phyloP scores from a whole-genome alignment of 2,888 invertebrate genomes.

The Isotomurus palustris region DNA sequence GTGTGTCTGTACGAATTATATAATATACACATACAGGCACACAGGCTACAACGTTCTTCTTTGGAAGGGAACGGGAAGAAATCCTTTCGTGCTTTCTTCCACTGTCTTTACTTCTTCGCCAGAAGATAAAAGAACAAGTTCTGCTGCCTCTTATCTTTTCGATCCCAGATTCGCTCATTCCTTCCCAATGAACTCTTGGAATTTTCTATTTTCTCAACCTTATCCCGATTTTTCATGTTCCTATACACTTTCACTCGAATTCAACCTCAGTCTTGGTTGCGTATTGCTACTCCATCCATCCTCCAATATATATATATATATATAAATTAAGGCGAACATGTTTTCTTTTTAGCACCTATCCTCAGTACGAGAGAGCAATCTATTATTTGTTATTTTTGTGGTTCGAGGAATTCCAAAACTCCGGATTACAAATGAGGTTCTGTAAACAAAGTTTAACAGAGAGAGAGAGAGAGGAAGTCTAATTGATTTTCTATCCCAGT shows the following conservation, averaged over 20 bases:
- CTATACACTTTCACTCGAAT: background rate
- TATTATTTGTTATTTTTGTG: too few relatives aligned
- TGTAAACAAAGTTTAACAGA: too few relatives aligned
- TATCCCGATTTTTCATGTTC: too few relatives aligned
- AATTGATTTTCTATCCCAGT: too few relatives aligned
- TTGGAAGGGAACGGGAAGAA: background rate
- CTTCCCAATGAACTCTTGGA: constrained; percentile 1
- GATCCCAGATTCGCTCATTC: constrained; percentile 5
- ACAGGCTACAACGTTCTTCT: background rate
- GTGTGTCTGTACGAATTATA: too few relatives aligned
- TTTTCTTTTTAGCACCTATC: background rate
- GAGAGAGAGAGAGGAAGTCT: too few relatives aligned
- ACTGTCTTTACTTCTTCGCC: background rate
- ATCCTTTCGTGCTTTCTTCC: background rate
- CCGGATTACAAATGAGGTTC: too few relatives aligned
- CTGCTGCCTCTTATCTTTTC: constrained; percentile 6
- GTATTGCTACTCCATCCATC: background rate
- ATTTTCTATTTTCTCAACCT: constrained; percentile 11
- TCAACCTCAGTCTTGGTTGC: background rate
- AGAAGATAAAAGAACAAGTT: background rate
- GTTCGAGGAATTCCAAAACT: too few relatives aligned
- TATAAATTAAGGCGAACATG: too few relatives aligned
- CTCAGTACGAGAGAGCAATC: too few relatives aligned
- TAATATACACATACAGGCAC: background rate
- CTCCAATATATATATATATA: background rate